phyloP scores from a whole-genome alignment of 2,888 invertebrate species.

The Yponomeuta malinellus region DNA sequence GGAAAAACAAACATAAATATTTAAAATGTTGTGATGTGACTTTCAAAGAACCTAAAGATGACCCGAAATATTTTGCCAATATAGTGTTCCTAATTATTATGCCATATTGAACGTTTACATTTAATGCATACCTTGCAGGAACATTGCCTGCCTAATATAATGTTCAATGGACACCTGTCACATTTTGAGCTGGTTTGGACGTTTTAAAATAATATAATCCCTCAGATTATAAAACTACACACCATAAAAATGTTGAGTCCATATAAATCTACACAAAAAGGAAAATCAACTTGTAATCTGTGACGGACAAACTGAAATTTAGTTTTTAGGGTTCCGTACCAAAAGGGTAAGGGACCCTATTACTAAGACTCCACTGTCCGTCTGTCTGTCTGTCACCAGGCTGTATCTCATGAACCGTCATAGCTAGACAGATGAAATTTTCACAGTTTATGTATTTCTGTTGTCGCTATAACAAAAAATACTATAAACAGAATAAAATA shows the following conservation, averaged over 20 bases:
- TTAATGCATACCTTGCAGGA: neutral
- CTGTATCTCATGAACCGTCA: no score
- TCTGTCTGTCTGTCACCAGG: no score
- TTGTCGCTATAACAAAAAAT: no score
- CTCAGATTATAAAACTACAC: neutral
- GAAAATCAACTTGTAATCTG: slow-evolving; percentile 6
- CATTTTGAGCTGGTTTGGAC: neutral
- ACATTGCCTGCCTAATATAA: neutral
- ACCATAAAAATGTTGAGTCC: neutral
- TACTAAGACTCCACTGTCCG: no score
- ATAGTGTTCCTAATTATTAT: neutral
- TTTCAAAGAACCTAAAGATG: neutral
- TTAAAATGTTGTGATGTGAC: neutral
- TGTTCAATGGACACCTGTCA: neutral
- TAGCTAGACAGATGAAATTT: no score
- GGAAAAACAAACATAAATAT: slow-evolving; percentile 5
- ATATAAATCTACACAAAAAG: neutral
- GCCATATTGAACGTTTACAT: neutral
- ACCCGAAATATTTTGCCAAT: neutral
- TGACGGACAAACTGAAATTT: slow-evolving; percentile 8
- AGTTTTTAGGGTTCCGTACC: neutral
- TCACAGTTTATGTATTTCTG: no score
- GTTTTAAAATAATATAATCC: neutral
- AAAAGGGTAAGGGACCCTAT: no score
- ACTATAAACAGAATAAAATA: no score